phyloP scores from a whole-genome alignment of 1,140 invertebrate genomes.

The Tenebrio molitor region DNA sequence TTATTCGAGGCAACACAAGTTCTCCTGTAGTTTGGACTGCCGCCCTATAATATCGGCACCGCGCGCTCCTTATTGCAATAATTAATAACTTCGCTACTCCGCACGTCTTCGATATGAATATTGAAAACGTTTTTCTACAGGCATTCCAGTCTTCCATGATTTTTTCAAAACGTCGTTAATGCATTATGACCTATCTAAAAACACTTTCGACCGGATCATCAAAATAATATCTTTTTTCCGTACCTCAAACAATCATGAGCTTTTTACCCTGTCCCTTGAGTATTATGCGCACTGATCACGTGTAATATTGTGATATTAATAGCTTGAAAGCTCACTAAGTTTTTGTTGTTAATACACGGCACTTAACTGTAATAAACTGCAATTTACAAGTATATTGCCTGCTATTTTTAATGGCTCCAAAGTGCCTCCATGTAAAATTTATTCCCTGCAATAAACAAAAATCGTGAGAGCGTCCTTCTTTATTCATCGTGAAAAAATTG shows the following conservation, averaged over 20 bases:
- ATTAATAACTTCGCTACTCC: constrained; percentile 45
- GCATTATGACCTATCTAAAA: constrained; percentile 18
- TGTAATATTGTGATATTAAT: constrained; percentile 37
- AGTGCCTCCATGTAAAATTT: constrained; percentile 31
- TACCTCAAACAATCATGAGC: background rate
- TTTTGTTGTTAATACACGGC: constrained; percentile 31
- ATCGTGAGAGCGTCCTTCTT: constrained; percentile 22
- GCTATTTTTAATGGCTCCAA: constrained; percentile 33
- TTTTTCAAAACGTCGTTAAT: constrained; percentile 26
- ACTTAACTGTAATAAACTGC: constrained; percentile 35
- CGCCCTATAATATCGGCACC: constrained; percentile 55
- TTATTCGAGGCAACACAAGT: constrained; percentile 55
- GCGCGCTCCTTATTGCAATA: constrained; percentile 49
- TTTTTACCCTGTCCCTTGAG: background rate
- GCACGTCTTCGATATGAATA: constrained; percentile 45
- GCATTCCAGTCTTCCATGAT: background rate
- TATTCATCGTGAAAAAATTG: constrained; percentile 3
- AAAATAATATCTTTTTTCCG: too few relatives aligned
- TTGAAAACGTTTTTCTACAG: constrained; percentile 45
- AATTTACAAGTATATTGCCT: constrained; percentile 40
- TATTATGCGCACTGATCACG: background rate
- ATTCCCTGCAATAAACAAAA: constrained; percentile 26
- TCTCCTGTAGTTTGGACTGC: constrained; percentile 55
- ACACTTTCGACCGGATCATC: background rate
- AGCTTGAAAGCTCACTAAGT: constrained; percentile 24